Evolutionary conservation across 2,888 invertebrate genomes (phyloP).

Genomic region (Ctena decussata): DNA sequence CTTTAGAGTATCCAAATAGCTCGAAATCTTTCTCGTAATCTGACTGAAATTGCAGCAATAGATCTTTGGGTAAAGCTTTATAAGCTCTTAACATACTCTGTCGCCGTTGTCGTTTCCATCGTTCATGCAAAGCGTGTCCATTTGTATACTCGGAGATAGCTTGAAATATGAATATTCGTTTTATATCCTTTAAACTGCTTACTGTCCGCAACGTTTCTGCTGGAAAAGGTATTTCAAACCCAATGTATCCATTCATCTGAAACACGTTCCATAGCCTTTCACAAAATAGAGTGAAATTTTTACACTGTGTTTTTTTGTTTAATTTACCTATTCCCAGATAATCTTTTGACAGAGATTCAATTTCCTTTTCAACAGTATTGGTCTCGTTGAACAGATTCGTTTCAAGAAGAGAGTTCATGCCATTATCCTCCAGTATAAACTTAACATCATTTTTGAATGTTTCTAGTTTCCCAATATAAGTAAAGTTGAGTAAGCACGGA

Average conservation of each 20-base stretch:
- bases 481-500: background rate
- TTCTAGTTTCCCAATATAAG: background rate
- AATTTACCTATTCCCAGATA: background rate
- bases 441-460: background rate
- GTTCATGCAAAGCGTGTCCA: background rate
- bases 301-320: too few relatives aligned
- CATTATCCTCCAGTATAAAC: conserved; percentile 1
- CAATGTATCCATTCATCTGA: background rate
- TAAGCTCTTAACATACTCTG: background rate
- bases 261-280: background rate
- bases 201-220: too few relatives aligned
- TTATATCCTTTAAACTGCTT: background rate
- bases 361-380: background rate
- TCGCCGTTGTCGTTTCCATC: background rate
- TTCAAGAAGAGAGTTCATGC: background rate
- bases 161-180: too few relatives aligned
- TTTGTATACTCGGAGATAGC: background rate
- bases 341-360: background rate
- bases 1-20: background rate
- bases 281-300: background rate
- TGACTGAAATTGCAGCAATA: background rate
- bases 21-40: background rate
- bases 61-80: background rate
- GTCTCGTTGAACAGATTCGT: background rate
- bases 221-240: background rate